Base-by-base conservation (phyloP, 2,888 invertebrate genomes). In the Orchesellides sinensis region DNA sequence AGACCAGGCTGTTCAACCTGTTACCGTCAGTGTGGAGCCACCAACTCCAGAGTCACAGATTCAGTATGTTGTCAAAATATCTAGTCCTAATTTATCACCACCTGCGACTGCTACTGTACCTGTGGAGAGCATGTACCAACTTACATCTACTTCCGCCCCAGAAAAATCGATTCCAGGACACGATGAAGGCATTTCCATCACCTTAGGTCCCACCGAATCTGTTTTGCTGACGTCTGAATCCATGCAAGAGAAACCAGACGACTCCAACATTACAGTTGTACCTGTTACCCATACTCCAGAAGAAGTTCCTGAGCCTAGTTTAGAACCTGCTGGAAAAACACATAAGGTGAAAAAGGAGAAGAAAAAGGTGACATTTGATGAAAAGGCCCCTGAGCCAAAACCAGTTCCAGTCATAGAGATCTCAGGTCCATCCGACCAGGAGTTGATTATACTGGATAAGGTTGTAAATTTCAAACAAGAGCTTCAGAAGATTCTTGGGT, bases 11-110 rank as follows among this genome's bases (percentile, higher is more conserved):
- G 10, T 19, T 21, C 70, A 70, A 49, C 84, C 84, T 0, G 80
- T 85, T 35, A 77, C 80, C 14, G 77, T 85, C 12, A 83, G 72
- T 32, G 83, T 85, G 17, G 85, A 85, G 27, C 73, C 73, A 10
- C 85, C 83, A 21, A 72, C 79, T 4, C 66, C 77, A 45, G 85
- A 85, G 14, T 70, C 73, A 0, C 83, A 85, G 29, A 85, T 85
- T 19, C 83, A 85, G n/a, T 85, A 85, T 65, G 69, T 83, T 10
- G 77, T 74, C 4, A 85, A 85, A 59, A 85, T 85, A n/a, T 75
- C 66, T 3, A 85, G 85, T 81, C 85, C 85, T 12, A 63, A 79
- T 23, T 54, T 80, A 25, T 69, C 82, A 21, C 85, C 83, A 5
- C 49, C 77, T 40, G 83, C 73, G 54, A n/a, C n/a, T n/a, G n/a